Evolutionary conservation across 2,888 invertebrate genomes (phyloP).

Genomic region (Brenthis daphne): DNA sequence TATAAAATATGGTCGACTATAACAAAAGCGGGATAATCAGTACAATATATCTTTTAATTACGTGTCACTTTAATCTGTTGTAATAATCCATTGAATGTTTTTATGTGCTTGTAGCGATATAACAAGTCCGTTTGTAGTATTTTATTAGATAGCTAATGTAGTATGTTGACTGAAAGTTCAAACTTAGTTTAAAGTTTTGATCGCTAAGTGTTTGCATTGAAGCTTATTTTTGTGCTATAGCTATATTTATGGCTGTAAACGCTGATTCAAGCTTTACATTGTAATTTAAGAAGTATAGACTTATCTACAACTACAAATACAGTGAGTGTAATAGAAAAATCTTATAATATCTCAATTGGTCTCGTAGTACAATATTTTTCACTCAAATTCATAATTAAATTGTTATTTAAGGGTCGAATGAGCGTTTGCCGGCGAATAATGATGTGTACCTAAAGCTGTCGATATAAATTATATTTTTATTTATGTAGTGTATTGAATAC

Average conservation of each 20-base stretch:
- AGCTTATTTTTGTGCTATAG: constrained; percentile 23
- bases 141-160: constrained; percentile 22
- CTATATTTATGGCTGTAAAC: constrained; percentile 2
- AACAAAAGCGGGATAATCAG: constrained; percentile 4
- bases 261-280: neutral
- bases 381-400: neutral
- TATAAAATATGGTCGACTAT: neutral
- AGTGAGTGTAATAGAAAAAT: neutral
- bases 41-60: constrained; percentile 5
- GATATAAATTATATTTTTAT: constrained; percentile 24
- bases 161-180: constrained; percentile 37
- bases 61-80: constrained; percentile 14
- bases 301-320: neutral
- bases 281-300: neutral
- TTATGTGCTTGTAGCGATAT: constrained; percentile 23
- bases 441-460: constrained; percentile 3
- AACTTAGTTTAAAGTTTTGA: constrained; percentile 25
- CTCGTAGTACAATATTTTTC: neutral
- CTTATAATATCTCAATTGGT: no score
- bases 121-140: constrained; percentile 15
- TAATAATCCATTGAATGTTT: constrained; percentile 8
- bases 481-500: constrained; percentile 24
- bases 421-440: constrained; percentile 14
- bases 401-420: neutral
- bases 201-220: constrained; percentile 21